These are phyloP conservation scores for Palythoa grandis DNA, from an alignment of 92 coral and sea anemone species.

Conservation along the genomic window DNA sequence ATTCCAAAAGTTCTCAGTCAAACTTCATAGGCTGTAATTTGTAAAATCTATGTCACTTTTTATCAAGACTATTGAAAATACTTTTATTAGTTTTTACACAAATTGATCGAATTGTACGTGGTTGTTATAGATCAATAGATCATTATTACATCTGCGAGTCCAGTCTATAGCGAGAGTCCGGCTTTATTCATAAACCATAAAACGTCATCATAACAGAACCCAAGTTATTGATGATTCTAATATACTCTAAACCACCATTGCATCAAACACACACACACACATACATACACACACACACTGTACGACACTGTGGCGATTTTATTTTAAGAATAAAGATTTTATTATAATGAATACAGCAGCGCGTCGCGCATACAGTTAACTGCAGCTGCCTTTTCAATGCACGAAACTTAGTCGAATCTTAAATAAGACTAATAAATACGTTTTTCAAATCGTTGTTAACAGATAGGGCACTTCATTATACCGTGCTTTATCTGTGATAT, in stretches of 20 bases:
- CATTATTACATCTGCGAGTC: too few species aligned
- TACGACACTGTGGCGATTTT: background rate
- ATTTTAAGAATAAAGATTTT: background rate
- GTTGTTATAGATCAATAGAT: too few species aligned
- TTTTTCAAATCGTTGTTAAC: slow-evolving; percentile 27
- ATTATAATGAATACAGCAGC: background rate
- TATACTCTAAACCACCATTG: too few species aligned
- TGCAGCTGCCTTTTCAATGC: background rate
- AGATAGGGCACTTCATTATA: background rate
- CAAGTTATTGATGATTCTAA: background rate
- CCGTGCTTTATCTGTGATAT: background rate
- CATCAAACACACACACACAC: too few species aligned
- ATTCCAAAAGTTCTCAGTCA: too few species aligned
- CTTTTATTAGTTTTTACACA: too few species aligned
- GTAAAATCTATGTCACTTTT: background rate
- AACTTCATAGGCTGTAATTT: background rate
- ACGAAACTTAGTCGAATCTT: slow-evolving; percentile 26
- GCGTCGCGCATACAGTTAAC: background rate
- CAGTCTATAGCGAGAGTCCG: too few species aligned
- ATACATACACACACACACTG: too few species aligned
- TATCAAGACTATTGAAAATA: background rate
- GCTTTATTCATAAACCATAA: too few species aligned
- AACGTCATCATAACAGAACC: background rate
- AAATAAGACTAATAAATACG: slow-evolving; percentile 37
- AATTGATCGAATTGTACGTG: too few species aligned